Base-by-base conservation (phyloP, 2,888 invertebrate species). In the Atrina japonica region DNA sequence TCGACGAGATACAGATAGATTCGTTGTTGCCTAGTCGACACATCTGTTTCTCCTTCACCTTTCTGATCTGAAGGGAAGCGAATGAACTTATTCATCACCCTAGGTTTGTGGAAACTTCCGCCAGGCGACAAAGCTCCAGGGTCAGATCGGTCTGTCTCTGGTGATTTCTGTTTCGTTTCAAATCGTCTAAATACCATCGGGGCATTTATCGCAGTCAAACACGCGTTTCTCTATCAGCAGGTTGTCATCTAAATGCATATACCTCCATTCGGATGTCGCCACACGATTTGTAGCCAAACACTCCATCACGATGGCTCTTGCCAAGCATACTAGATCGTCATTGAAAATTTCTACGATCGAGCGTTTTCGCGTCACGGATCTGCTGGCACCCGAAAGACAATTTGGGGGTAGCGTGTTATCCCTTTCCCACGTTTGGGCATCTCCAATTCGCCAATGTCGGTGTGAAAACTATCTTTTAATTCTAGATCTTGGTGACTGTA, bases 361-460 rank as follows among this genome's bases (percentile, higher is more conserved):
- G 21, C 29, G 30, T 49, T 59, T 59, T 41, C 52, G 18, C 9
- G 23, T 49, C 2, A 58, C 2, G 14, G 50, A 30, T 35, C 30
- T 66, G 41, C 29, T n/a, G 1, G 2, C 27, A 25, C 59, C 59
- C 21, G 16, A 21, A 40, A 59, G 27, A 16, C 23, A 21, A 14
- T 49, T 25, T 0, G 52, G 23, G 3, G 52, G 41, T 35, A 35
- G 11, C 35, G 35, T 35, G 35, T 35, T 35, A 18, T 18, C 11
- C n/a, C 52, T 18, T 21, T 50, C 6, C 70, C 43, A 40, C 70
- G 72, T 66, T 73, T 76, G 3, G 73, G 73, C 49, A 73, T 27
- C 40, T 73, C 56, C 0, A 73, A 66, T 1, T 68, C 47, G 0
- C 76, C 70, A 14, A 73, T 23, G n/a, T 65, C 60, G 14, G 73